Evolutionary conservation across 2,888 invertebrate species (phyloP).

Genomic region (Tiphia femorata): DNA sequence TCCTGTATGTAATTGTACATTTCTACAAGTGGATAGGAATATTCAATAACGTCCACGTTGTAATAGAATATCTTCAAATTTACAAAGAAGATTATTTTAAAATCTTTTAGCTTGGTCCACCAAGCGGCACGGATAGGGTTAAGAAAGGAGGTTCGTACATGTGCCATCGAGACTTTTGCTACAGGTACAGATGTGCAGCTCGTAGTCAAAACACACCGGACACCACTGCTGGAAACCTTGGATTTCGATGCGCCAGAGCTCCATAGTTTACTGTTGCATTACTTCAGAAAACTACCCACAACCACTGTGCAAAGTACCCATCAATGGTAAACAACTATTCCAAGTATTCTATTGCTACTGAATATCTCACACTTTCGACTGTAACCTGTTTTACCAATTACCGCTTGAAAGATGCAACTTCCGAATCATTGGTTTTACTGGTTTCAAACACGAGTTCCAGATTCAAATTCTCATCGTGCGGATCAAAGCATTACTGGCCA

Average conservation of each 20-base stretch:
- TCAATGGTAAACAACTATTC: too few relatives aligned
- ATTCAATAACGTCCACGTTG: too few relatives aligned
- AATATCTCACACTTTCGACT: too few relatives aligned
- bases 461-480: too few relatives aligned
- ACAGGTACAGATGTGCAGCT: constrained; percentile 93
- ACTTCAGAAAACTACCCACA: not conserved
- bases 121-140: constrained; percentile 78
- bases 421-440: too few relatives aligned
- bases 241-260: constrained; percentile 86
- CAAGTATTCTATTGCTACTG: too few relatives aligned
- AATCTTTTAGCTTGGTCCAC: constrained; percentile 63
- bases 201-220: constrained; percentile 95
- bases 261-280: constrained; percentile 14
- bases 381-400: too few relatives aligned
- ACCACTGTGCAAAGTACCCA: not conserved
- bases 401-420: too few relatives aligned
- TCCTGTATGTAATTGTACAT: constrained; percentile 63
- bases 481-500: too few relatives aligned
- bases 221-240: constrained; percentile 92
- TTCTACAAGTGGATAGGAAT: not conserved
- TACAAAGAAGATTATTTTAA: not conserved
- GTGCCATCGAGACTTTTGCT: constrained; percentile 92
- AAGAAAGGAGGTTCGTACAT: constrained; percentile 97
- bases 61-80: too few relatives aligned
- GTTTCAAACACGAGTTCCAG: too few relatives aligned